Evolutionary conservation across 2,888 invertebrate species (phyloP).

Genomic region (Coelogynopora nodosa): DNA sequence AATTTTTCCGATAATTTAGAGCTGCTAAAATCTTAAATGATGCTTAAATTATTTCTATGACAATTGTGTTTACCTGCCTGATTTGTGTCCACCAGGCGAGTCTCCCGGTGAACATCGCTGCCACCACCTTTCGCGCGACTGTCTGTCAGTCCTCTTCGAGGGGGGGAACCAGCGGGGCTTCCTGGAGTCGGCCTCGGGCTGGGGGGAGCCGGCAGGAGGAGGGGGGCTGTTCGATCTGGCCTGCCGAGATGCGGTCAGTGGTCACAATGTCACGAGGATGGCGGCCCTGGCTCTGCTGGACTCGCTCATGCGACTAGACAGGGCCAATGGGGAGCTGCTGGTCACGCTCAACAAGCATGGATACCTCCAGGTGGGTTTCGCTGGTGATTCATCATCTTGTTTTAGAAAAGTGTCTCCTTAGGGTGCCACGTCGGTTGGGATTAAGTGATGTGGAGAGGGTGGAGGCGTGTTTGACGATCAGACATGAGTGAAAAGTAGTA

Average conservation of each 20-base stretch:
- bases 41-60: too few relatives aligned
- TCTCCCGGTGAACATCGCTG: slow-evolving; percentile 48
- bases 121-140: slow-evolving; percentile 61
- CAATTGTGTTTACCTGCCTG: too few relatives aligned
- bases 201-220: too few relatives aligned
- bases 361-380: slow-evolving; percentile 76
- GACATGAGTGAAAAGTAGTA: too few relatives aligned
- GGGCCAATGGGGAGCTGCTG: slow-evolving; percentile 66
- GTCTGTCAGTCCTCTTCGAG: slow-evolving; percentile 65
- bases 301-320: slow-evolving; percentile 72
- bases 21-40: too few relatives aligned
- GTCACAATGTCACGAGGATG: slow-evolving; percentile 81
- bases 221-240: slow-evolving; percentile 67
- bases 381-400: slow-evolving; percentile 69
- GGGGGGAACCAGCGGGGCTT: slow-evolving; percentile 37
- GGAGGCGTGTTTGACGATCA: too few relatives aligned
- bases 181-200: slow-evolving; percentile 43
- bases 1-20: too few relatives aligned
- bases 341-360: slow-evolving; percentile 61
- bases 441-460: neutral
- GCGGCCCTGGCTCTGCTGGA: slow-evolving; percentile 78
- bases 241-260: slow-evolving; percentile 80
- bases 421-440: neutral
- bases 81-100: too few relatives aligned
- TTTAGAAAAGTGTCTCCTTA: too few relatives aligned